phyloP scores from a whole-genome alignment of 2,797 vertebrate species.

The Macroramphosus scolopax region DNA sequence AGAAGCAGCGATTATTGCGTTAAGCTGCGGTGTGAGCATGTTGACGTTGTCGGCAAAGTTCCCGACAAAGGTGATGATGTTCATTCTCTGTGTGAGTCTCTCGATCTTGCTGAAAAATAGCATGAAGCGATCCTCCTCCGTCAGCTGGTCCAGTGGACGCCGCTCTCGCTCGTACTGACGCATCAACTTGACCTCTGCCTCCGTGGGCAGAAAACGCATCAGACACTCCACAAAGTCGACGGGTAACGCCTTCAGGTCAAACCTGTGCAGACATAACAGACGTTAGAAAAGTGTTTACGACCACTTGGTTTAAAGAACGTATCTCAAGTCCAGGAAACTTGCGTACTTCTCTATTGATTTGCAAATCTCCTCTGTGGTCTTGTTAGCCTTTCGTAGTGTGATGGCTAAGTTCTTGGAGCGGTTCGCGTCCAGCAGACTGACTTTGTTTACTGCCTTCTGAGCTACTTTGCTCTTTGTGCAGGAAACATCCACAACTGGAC shows the following conservation, averaged over 20 bases:
- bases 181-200: constrained; percentile 87
- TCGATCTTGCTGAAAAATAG: constrained; percentile 95
- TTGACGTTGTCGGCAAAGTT: constrained; percentile 90
- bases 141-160: constrained; percentile 89
- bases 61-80: constrained; percentile 94
- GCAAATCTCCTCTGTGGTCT: constrained; percentile 92
- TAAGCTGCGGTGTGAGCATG: constrained; percentile 96
- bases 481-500: constrained; percentile 84
- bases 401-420: constrained; percentile 97
- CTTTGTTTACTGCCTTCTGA: constrained; percentile 86
- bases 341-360: constrained; percentile 91
- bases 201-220: constrained; percentile 92
- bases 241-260: constrained; percentile 88
- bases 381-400: constrained; percentile 91
- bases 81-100: constrained; percentile 94
- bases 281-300: neutral
- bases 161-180: constrained; percentile 93
- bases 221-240: constrained; percentile 94
- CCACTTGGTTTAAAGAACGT: neutral
- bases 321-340: neutral
- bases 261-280: constrained; percentile 27
- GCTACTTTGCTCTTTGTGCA: constrained; percentile 89
- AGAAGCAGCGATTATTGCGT: constrained; percentile 91
- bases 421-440: constrained; percentile 92
- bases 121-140: constrained; percentile 96